Evolutionary conservation across 2,797 vertebrate genomes (phyloP), one percentile per base, ranked within the genome.

Genomic region (Mastacembelus armatus): DNA sequence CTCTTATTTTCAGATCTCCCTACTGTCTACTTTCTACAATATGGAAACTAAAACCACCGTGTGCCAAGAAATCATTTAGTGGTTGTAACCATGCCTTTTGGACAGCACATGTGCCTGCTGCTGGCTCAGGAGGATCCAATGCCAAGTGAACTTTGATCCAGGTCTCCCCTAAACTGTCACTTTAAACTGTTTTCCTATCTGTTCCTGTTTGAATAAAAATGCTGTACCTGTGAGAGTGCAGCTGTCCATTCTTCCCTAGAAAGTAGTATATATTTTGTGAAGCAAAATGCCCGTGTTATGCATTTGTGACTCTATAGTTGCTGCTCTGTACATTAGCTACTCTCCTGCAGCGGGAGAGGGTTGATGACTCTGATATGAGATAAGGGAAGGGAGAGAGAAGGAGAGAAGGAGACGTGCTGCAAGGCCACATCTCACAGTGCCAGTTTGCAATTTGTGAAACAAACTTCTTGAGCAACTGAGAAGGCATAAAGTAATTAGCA

Each of bases 401-500:
- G 44, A 56, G 14, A 59, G 47, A 47, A 48, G 35, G 64, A 47
- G 10, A 66, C 38, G 44, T 77, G 71, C 48, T 32, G 43, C 49
- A 32, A 3, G 18, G 68, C 65, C 74, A 79, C 52, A 26, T 51
- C 36, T 52, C 54, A 24, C n/a, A 24, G 7, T 22, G 14, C 21
- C 38, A 36, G 40, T 29, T 49, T 45, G 27, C 8, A 22, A 15
- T 52, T 63, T 55, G 12, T 36, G 24, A 24, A 30, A 42, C 12
- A 43, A 51, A 51, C 40, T 45, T 5, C 26, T 14, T 8, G 2
- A 1, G 11, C 10, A 26, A 1, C 0, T 15, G 7, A 60, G 14
- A 66, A 18, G 43, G 8, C 19, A 62, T 74, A 32, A 72, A 81
- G 49, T 39, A 48, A 74, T 67, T 11, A 56, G n/a, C 38, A 48